Evolutionary conservation across 2,797 vertebrate genomes (phyloP), one percentile per base, ranked within the genome.

Genomic region (Galaxias olidus): DNA sequence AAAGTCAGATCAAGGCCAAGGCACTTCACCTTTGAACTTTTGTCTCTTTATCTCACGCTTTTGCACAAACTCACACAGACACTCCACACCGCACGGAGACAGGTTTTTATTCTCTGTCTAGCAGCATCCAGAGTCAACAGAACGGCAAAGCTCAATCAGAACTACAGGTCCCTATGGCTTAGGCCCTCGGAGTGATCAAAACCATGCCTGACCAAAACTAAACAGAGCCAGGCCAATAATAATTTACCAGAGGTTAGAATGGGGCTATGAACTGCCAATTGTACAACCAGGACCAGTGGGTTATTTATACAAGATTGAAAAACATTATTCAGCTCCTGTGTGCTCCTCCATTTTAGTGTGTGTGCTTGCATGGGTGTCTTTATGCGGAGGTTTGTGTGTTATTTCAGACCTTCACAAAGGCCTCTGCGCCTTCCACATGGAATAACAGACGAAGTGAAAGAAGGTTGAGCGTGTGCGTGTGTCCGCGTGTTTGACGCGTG

Each of bases 231-330:
- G 74, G 75, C 66, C 71, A 82, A 73, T 50, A 67, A 76, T 76
- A 78, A 76, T 77, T 80, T 73, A 47, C 75, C 74, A 72, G 68
- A 74, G 74, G 74, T 66, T 15, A 66, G 43, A 72, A 70, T 6
- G 19, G 17, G 19, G 52, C 9, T 30, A 10, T 54, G 19, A 30
- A 54, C 10, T 15, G 15, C 49, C 15, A n/a, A 14, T n/a, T 9
- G 9, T 15, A 51, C 63, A 71, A 78, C 74, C 80, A 80, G 77
- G 66, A 75, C 80, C 77, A 72, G 83, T 64, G 68, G 67, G 78
- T 77, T 76, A 78, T 82, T 80, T 80, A 70, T 71, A 63, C 68
- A 79, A 65, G 46, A 45, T 67, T 71, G 46, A 68, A 71, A 73
- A 77, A 73, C 60, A 68, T 72, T 63, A 65, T 77, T 74, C 66